These are phyloP conservation scores for Polypterus senegalus DNA, from an alignment of 2,113 vertebrate genomes.

Conservation along the genomic window DNA sequence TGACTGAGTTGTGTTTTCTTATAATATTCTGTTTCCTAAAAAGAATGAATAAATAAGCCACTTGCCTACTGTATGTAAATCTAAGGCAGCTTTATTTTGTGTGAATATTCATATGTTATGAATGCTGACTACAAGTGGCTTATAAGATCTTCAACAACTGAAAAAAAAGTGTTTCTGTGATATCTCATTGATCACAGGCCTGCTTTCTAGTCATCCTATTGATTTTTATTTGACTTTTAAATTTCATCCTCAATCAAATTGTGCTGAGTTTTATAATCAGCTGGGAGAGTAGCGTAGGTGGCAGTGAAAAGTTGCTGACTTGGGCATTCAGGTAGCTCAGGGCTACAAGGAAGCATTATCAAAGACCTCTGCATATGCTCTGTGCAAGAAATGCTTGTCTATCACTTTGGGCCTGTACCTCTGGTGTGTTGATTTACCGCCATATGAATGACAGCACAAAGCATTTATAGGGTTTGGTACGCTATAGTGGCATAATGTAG, in stretches of 20 bases:
- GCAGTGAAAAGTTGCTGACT: slow-evolving; percentile 13
- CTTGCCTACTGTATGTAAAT: no score
- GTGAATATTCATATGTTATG: no score
- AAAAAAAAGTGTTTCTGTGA: slow-evolving; percentile 15
- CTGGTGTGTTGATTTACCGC: background rate
- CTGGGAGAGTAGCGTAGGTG: slow-evolving; percentile 26
- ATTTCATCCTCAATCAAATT: slow-evolving; percentile 42
- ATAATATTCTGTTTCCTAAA: no score
- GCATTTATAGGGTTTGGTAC: no score
- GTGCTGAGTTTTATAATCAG: slow-evolving; percentile 17
- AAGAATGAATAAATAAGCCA: no score
- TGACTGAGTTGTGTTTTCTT: no score
- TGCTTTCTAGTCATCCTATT: slow-evolving; percentile 35
- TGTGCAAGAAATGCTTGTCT: background rate
- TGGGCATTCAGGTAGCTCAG: background rate
- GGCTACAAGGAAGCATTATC: background rate
- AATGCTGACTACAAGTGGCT: no score
- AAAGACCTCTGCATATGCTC: background rate
- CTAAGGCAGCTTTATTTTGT: no score
- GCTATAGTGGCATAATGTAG: no score
- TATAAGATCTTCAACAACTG: no score
- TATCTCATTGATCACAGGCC: slow-evolving; percentile 32
- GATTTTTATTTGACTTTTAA: slow-evolving; percentile 52
- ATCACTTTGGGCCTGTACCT: background rate
- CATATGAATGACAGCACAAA: no score